A percentile compares a stretch with the other conserved stretches of the same genome.
Conservation (phyloP, 2,113 vertebrate genomes). For the Sylvietta virens region DNA sequence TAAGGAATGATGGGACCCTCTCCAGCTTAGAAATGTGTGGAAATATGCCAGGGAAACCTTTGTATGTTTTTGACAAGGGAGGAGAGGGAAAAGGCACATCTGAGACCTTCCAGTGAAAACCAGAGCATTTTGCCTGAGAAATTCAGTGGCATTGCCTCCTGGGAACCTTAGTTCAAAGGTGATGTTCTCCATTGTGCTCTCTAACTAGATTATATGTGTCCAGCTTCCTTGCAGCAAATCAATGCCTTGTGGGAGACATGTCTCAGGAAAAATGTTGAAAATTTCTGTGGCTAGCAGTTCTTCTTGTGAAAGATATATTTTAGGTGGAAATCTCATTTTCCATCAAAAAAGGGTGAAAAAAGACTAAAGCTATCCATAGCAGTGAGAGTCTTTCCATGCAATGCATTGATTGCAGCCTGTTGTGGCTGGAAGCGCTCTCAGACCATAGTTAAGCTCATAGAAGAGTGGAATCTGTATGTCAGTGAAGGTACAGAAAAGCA, state of each 20-base stretch:
- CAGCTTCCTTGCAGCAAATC: background rate
- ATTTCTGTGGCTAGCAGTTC: background rate
- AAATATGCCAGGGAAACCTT: background rate
- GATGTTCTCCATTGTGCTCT: background rate
- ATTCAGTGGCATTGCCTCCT: background rate
- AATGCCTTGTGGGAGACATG: background rate
- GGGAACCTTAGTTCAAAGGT: background rate
- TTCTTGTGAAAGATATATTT: background rate
- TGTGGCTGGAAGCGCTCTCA: background rate
- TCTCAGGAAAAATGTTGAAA: background rate
- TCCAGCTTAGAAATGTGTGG: background rate
- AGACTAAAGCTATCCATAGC: background rate
- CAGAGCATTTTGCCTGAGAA: background rate
- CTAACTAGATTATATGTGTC: background rate
- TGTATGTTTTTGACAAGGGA: background rate
- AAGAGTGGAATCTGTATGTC: background rate
- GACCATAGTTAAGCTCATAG: background rate
- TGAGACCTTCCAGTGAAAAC: background rate
- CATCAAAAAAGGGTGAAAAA: background rate
- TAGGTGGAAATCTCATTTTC: background rate
- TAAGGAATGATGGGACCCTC: background rate
- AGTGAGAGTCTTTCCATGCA: background rate
- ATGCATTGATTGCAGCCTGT: rapidly evolving
- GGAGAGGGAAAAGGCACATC: background rate
- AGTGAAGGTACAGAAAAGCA: background rate